Evolutionary conservation across 2,797 vertebrate species (phyloP).

Genomic region (Acanthopagrus latus): DNA sequence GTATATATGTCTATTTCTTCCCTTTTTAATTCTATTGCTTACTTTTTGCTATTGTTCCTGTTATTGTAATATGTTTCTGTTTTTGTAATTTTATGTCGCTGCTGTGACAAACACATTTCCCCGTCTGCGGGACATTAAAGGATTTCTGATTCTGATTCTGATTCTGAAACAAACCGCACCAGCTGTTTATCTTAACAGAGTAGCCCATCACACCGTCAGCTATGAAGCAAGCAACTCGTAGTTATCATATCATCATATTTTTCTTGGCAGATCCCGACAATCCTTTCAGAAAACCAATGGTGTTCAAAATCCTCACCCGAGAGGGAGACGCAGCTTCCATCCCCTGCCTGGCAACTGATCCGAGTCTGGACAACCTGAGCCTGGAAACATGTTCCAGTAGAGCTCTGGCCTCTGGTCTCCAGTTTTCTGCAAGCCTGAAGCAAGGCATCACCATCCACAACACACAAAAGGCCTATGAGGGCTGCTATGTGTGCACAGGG

Average conservation of each 20-base stretch:
- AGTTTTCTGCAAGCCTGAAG: constrained; percentile 85
- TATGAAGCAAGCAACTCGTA: no score
- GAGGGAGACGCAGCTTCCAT: constrained; percentile 87
- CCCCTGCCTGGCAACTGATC: constrained; percentile 92
- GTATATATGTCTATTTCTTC: no score
- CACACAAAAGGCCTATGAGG: constrained; percentile 85
- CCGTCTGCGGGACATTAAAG: no score
- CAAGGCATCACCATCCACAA: constrained; percentile 88
- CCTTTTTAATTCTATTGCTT: no score
- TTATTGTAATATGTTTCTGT: no score
- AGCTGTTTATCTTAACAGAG: no score
- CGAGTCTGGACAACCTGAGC: constrained; percentile 85
- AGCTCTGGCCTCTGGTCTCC: constrained; percentile 85
- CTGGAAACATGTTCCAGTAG: constrained; percentile 85
- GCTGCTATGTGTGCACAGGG: constrained; percentile 91
- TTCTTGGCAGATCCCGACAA: constrained; percentile 88
- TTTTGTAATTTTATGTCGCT: no score
- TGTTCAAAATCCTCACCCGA: constrained; percentile 82
- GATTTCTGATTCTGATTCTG: no score
- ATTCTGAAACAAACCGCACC: no score
- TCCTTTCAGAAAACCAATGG: constrained; percentile 88
- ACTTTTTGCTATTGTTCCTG: no score
- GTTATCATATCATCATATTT: constrained; percentile 40
- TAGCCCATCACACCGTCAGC: no score
- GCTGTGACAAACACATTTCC: no score